Evolutionary conservation across 2,888 invertebrate genomes (phyloP), one percentile per base, ranked within the genome.

Genomic region (Chouioia cunea): DNA sequence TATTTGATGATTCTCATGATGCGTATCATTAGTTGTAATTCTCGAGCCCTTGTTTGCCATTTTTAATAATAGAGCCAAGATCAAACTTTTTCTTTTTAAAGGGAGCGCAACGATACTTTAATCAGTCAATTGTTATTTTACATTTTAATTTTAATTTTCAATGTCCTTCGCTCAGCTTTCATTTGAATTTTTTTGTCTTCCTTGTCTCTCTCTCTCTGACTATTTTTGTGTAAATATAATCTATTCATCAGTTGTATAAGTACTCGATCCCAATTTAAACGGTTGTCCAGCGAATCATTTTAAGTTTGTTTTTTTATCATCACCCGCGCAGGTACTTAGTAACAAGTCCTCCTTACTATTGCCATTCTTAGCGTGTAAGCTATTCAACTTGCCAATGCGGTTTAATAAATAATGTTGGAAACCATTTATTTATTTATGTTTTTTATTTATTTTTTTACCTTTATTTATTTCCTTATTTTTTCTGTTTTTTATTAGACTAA

Each of bases 341-440:
- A 18, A 79, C 76, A 79, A 65, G 76, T 80, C 80, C 77, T 78
- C 77, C 74, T 75, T 66, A 74, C 75, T 81, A n/a, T 78, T 79
- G 80, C 77, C 79, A 80, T 79, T 81, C 67, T 81, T 81, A 81
- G 82, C 75, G 79, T 82, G 81, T 85, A 84, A 85, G 83, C 80
- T 80, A 82, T 80, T 78, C 79, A 82, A 83, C 83, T 85, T 85
- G 85, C 85, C 84, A 84, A 83, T 82, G 82, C 79, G 77, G 80
- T 80, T 81, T 76, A 85, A 85, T 84, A 85, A 85, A 85, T 81
- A n/a, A 83, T 81, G 81, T 85, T 85, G 79, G 79, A 81, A 82
- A 81, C 74, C 74, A 80, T 75, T 77, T 52, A 73, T 74, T 78
- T 75, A 74, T 76, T 75, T 76, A 71, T 77, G 75, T 74, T 77